Conservation (phyloP, 2,888 invertebrate species). For the Drosophila longiperda region DNA sequence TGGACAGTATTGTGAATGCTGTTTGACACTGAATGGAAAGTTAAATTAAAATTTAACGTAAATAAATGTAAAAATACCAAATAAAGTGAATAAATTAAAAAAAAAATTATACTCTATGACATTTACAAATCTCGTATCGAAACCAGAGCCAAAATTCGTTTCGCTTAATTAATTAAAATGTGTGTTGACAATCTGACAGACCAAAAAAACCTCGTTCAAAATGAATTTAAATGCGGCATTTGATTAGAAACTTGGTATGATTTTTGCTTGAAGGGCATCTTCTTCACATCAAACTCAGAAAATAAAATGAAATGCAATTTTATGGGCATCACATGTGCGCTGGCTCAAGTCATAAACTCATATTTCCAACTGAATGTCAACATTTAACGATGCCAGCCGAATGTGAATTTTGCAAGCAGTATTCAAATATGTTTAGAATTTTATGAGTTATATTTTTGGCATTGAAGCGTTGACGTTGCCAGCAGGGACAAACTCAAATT, state of each 20-base stretch:
- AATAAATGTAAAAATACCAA: background rate
- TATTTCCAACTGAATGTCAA: conserved; percentile 37
- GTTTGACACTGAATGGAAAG: background rate
- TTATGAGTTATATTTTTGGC: conserved; percentile 57
- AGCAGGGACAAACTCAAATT: conserved; percentile 57
- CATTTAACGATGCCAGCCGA: background rate
- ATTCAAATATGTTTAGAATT: conserved; percentile 65
- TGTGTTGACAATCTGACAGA: background rate
- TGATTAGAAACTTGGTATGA: background rate
- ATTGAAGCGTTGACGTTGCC: background rate
- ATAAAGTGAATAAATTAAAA: background rate
- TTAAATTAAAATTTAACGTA: background rate
- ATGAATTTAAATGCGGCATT: background rate
- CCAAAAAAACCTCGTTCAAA: too few species aligned
- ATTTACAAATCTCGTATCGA: background rate
- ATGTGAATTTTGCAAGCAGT: conserved; percentile 31
- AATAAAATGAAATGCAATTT: conserved; percentile 4
- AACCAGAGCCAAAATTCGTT: background rate
- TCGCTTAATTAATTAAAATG: background rate
- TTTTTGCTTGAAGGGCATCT: background rate
- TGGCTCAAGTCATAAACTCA: conserved; percentile 42
- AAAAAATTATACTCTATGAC: background rate
- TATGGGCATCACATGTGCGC: conserved; percentile 9
- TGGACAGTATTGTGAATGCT: background rate
- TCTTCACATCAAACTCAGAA: background rate